Percentiles rank a stretch among this genome's conserved stretches.
Conservation (phyloP, 2,888 invertebrate genomes). For the Cheilosia scutellata region DNA sequence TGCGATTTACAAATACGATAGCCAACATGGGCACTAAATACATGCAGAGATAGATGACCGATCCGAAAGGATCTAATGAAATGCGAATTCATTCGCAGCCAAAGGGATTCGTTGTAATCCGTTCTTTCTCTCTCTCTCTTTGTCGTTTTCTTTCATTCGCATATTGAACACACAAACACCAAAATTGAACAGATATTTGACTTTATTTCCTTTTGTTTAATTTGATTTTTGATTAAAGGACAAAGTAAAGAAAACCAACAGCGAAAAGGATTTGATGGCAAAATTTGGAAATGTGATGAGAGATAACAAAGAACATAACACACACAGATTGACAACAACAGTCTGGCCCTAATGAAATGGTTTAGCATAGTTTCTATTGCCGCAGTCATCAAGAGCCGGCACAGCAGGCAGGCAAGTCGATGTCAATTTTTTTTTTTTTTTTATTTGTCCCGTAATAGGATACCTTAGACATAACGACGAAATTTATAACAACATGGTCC, state of each 20-base stretch:
- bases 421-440: constrained; percentile 25
- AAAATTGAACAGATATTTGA: constrained; percentile 64
- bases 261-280: constrained; percentile 59
- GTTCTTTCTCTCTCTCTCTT: constrained; percentile 2
- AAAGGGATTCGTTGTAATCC: constrained; percentile 30
- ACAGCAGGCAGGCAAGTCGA: constrained; percentile 38
- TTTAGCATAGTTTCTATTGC: constrained; percentile 53
- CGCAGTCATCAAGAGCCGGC: constrained; percentile 37
- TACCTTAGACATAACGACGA: constrained; percentile 42
- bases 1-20: constrained; percentile 56
- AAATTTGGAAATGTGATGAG: constrained; percentile 35
- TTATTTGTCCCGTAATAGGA: constrained; percentile 40
- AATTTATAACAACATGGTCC: constrained; percentile 47
- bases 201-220: constrained; percentile 48
- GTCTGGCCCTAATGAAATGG: constrained; percentile 55
- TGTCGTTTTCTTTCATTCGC: neutral
- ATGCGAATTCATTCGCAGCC: constrained; percentile 54
- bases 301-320: constrained; percentile 40
- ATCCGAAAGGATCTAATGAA: constrained; percentile 60
- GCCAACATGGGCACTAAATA: constrained; percentile 4
- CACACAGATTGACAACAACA: constrained; percentile 24
- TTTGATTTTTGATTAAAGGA: constrained; percentile 58
- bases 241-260: constrained; percentile 19
- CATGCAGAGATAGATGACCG: constrained; percentile 8
- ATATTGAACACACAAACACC: constrained; percentile 23